Evolutionary conservation across 2,797 vertebrate genomes (phyloP).

Genomic region (Ceryle rudis): DNA sequence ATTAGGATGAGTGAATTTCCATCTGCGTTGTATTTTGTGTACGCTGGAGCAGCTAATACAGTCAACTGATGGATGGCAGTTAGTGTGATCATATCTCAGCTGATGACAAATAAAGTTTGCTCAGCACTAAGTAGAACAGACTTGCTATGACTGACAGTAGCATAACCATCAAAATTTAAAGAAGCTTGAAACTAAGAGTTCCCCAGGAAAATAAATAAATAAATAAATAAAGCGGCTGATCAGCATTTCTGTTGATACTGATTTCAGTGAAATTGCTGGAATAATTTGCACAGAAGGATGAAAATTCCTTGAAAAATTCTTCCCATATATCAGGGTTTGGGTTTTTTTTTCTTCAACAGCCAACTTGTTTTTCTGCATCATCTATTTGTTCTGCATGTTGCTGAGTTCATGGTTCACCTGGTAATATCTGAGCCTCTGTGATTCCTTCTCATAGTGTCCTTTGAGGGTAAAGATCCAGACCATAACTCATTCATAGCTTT

Average conservation of each 20-base stretch:
- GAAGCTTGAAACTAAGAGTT: constrained; percentile 49
- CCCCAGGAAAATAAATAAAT: neutral
- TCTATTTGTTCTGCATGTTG: constrained; percentile 34
- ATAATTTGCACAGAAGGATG: constrained; percentile 16
- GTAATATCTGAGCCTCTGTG: neutral
- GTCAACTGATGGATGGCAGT: constrained; percentile 55
- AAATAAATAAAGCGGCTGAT: neutral
- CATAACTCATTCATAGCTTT: neutral
- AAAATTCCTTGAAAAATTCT: constrained; percentile 24
- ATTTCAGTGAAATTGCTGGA: constrained; percentile 10
- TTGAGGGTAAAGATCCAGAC: constrained; percentile 17
- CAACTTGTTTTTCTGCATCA: neutral
- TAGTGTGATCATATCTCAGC: constrained; percentile 34
- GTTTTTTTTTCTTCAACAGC: constrained; percentile 9
- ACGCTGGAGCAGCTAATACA: constrained; percentile 37
- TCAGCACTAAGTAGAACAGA: constrained; percentile 46
- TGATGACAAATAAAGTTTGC: constrained; percentile 61
- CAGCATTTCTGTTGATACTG: neutral
- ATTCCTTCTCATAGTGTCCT: neutral
- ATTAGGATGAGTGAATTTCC: constrained; percentile 53
- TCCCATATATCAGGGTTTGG: neutral
- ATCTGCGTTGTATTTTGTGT: constrained; percentile 58
- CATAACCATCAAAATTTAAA: neutral
- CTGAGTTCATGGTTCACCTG: neutral
- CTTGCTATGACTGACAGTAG: constrained; percentile 38